Evolutionary conservation across 2,888 invertebrate genomes (phyloP).

Genomic region (Clivina fossor): DNA sequence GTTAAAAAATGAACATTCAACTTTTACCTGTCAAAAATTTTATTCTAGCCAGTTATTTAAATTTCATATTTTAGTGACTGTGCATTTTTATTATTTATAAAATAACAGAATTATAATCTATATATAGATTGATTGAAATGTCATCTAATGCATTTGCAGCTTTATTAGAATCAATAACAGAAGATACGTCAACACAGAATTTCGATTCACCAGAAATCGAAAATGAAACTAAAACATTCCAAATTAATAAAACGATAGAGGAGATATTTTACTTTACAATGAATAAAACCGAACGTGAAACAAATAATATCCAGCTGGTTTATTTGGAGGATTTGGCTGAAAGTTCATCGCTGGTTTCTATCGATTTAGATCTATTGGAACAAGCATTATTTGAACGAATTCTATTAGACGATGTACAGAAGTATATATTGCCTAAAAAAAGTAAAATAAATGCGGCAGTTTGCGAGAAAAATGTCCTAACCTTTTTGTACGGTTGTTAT

Average conservation of each 20-base stretch:
- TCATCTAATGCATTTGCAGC: constrained; percentile 43
- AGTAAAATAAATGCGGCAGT: constrained; percentile 55
- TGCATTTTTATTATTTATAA: no score
- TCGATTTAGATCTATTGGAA: constrained; percentile 68
- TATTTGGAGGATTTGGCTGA: constrained; percentile 66
- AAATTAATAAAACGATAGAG: constrained; percentile 62
- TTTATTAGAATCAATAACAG: constrained; percentile 34
- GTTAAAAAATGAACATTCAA: no score
- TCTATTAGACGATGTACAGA: constrained; percentile 60
- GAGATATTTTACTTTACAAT: constrained; percentile 74
- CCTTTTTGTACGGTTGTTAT: constrained; percentile 72
- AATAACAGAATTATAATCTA: no score
- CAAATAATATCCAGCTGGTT: constrained; percentile 57
- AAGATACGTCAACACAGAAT: constrained; percentile 34
- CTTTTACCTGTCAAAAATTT: no score
- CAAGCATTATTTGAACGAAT: constrained; percentile 80
- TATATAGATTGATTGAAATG: no score
- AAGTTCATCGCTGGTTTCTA: constrained; percentile 54
- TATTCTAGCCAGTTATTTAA: no score
- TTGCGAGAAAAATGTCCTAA: constrained; percentile 64
- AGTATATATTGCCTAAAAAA: constrained; percentile 56
- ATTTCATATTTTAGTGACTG: no score
- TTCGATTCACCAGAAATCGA: constrained; percentile 40
- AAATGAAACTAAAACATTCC: constrained; percentile 11
- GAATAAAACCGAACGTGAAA: constrained; percentile 55